phyloP scores from a whole-genome alignment of 1,140 invertebrate genomes.

The Lordiphosa clarofinis region DNA sequence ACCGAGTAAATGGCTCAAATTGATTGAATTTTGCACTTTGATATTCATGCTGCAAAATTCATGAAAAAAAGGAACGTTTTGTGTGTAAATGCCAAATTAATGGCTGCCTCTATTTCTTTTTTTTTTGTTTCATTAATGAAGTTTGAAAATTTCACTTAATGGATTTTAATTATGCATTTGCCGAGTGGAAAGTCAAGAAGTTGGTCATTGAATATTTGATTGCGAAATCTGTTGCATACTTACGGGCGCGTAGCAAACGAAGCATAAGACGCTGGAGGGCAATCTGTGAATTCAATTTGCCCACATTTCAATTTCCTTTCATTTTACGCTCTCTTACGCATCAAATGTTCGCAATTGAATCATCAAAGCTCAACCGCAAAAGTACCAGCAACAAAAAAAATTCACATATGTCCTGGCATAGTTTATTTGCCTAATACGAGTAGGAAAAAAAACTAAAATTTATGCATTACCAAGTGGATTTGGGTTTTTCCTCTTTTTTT shows the following conservation, averaged over 20 bases:
- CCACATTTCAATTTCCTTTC: constrained; percentile 74
- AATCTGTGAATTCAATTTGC: constrained; percentile 60
- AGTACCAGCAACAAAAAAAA: background rate
- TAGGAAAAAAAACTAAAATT: background rate
- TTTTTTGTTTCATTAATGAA: constrained; percentile 42
- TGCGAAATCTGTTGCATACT: constrained; percentile 73
- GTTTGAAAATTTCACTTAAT: constrained; percentile 67
- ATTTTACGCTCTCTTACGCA: constrained; percentile 71
- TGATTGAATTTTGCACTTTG: constrained; percentile 76
- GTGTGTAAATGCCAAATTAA: constrained; percentile 37
- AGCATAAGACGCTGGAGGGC: constrained; percentile 46
- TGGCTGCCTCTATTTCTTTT: too few species aligned
- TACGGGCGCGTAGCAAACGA: constrained; percentile 59
- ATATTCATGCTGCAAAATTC: constrained; percentile 61
- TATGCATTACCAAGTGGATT: constrained; percentile 7
- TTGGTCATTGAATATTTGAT: constrained; percentile 67
- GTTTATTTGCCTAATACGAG: constrained; percentile 14
- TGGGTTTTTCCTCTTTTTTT: constrained; percentile 17
- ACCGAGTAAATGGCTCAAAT: constrained; percentile 66
- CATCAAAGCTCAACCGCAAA: constrained; percentile 66
- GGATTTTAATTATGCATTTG: constrained; percentile 75
- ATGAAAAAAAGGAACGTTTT: constrained; percentile 18
- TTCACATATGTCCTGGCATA: constrained; percentile 21
- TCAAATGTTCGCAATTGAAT: constrained; percentile 51
- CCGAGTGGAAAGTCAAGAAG: constrained; percentile 44